Percentiles rank a stretch among this genome's conserved stretches.
Evolutionary conservation across 2,797 vertebrate species (phyloP).

Genomic region (Cetoscarus ocellatus): DNA sequence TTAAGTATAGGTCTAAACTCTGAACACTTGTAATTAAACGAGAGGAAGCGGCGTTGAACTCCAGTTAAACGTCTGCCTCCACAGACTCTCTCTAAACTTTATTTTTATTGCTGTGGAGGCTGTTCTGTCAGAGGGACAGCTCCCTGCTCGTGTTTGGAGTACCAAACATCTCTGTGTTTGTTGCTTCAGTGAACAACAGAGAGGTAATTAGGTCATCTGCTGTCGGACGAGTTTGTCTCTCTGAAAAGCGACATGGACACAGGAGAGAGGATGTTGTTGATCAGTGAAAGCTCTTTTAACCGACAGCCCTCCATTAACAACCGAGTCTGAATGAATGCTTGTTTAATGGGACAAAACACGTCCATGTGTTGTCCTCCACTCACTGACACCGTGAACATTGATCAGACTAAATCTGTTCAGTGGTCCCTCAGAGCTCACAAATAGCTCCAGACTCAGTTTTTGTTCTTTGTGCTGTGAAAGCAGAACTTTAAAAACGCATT

Average conservation of each 20-base stretch:
- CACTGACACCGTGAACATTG: conserved; percentile 36
- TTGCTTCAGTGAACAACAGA: conserved; percentile 25
- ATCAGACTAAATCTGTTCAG: conserved; percentile 41
- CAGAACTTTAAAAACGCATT: conserved; percentile 8
- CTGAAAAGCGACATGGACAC: conserved; percentile 19
- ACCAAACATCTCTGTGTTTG: conserved; percentile 26
- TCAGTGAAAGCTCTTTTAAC: conserved; percentile 22
- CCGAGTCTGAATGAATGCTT: conserved; percentile 40
- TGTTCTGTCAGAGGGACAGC: conserved; percentile 14
- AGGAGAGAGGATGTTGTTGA: conserved; percentile 29
- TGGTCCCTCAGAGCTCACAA: conserved; percentile 24
- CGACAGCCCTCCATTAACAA: conserved; percentile 29
- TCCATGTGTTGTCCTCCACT: conserved; percentile 44
- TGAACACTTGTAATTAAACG: conserved; percentile 21
- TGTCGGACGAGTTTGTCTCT: conserved; percentile 41
- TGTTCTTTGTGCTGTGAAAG: conserved; percentile 15
- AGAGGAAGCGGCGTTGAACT: conserved; percentile 17
- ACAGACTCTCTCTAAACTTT: conserved; percentile 8
- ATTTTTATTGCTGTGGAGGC: conserved; percentile 31
- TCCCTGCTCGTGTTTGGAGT: conserved; percentile 7
- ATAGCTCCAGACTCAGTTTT: conserved; percentile 7
- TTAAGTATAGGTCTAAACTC: conserved; percentile 11
- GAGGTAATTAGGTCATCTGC: conserved; percentile 58
- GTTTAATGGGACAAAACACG: conserved; percentile 50
- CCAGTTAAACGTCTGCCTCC: not conserved